phyloP scores from a whole-genome alignment of 2,888 invertebrate genomes.

The Tineola bisselliella region DNA sequence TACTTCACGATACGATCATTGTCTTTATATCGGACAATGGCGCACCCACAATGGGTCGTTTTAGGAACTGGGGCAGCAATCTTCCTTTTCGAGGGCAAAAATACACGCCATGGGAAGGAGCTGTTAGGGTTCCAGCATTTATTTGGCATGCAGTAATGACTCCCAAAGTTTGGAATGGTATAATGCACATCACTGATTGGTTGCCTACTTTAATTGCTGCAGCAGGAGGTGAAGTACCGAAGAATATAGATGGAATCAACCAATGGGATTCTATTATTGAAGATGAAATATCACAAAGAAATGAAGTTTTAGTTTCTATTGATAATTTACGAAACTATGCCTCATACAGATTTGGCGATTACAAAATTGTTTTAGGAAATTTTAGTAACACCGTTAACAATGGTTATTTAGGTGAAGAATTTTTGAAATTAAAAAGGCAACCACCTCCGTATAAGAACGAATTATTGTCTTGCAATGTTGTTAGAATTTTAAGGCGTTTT shows the following conservation, averaged over 20 bases:
- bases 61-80: constrained; percentile 80
- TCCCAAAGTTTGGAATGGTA: constrained; percentile 68
- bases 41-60: constrained; percentile 78
- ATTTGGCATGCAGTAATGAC: constrained; percentile 72
- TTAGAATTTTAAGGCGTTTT: constrained; percentile 36
- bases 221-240: constrained; percentile 33
- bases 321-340: constrained; percentile 66
- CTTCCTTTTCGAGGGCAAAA: constrained; percentile 85
- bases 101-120: constrained; percentile 86
- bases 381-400: constrained; percentile 41
- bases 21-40: constrained; percentile 93
- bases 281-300: constrained; percentile 50
- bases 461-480: constrained; percentile 35
- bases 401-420: constrained; percentile 43
- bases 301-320: constrained; percentile 68
- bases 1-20: constrained; percentile 84
- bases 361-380: constrained; percentile 71
- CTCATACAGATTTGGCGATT: constrained; percentile 69
- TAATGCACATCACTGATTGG: constrained; percentile 87
- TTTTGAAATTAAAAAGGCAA: constrained; percentile 33
- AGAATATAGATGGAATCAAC: constrained; percentile 72
- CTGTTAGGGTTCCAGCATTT: constrained; percentile 77
- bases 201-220: constrained; percentile 74
- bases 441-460: constrained; percentile 42
- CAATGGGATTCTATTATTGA: constrained; percentile 73